These are phyloP conservation scores for Rhinatrema bivittatum DNA, from an alignment of 2,797 vertebrate genomes.

Conservation along the genomic window DNA sequence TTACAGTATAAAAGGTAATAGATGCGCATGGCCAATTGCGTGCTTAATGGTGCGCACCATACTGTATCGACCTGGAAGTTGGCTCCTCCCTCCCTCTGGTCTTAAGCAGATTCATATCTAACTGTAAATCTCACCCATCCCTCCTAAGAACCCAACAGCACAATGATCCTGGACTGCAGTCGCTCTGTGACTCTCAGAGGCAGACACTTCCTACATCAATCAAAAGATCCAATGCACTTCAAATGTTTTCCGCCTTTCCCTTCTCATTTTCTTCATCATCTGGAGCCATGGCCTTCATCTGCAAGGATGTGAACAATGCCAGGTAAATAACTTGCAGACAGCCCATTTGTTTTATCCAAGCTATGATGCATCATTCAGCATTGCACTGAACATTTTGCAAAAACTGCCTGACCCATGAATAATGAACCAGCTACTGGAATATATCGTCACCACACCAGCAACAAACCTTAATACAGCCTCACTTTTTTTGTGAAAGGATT, in stretches of 20 bases:
- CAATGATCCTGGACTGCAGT: too few relatives aligned
- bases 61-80: too few relatives aligned
- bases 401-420: conserved; percentile 65
- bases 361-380: conserved; percentile 78
- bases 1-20: too few relatives aligned
- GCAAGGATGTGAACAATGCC: conserved; percentile 62
- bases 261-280: conserved; percentile 26
- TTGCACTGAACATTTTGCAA: conserved; percentile 77
- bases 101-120: too few relatives aligned
- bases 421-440: conserved; percentile 63
- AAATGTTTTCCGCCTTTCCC: background rate
- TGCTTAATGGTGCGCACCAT: too few relatives aligned
- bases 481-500: background rate
- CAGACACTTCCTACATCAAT: too few relatives aligned
- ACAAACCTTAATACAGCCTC: conserved; percentile 27
- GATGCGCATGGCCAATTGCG: too few relatives aligned
- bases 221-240: too few relatives aligned
- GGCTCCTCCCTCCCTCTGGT: too few relatives aligned
- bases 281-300: conserved; percentile 22
- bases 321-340: conserved; percentile 70
- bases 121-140: too few relatives aligned
- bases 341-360: conserved; percentile 66
- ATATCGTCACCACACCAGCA: conserved; percentile 11
- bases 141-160: too few relatives aligned
- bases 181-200: too few relatives aligned